A percentile compares a stretch with the other conserved stretches of the same genome.
phyloP scores from a whole-genome alignment of 2,113 vertebrate genomes.

The Acanthisitta chloris region DNA sequence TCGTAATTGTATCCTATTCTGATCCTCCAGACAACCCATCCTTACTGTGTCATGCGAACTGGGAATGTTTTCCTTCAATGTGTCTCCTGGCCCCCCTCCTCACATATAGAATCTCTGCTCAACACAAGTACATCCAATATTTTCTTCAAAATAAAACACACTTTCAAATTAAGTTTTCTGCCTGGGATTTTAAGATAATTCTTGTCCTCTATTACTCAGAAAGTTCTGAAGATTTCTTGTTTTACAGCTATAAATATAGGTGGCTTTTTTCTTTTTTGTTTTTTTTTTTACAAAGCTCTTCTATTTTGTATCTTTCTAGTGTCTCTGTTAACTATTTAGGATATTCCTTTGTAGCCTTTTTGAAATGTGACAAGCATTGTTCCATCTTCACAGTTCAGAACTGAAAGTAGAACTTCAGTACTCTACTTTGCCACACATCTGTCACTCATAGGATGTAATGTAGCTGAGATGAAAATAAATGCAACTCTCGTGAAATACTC shows the following conservation, averaged over 20 bases:
- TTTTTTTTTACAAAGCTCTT: background rate
- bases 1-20: background rate
- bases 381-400: background rate
- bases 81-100: background rate
- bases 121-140: background rate
- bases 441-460: background rate
- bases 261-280: background rate
- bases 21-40: background rate
- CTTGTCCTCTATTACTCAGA: background rate
- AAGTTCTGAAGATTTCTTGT: constrained; percentile 13
- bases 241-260: background rate
- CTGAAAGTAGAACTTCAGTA: constrained; percentile 5
- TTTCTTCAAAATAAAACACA: background rate
- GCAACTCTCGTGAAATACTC: background rate
- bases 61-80: background rate
- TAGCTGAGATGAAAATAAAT: constrained; percentile 12
- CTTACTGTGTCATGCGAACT: background rate
- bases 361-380: constrained; percentile 40
- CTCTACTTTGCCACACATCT: background rate
- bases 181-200: constrained; percentile 46
- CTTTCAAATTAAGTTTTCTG: background rate
- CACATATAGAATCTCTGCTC: background rate
- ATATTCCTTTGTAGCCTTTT: constrained; percentile 28
- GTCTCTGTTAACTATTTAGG: background rate
- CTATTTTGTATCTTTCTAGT: constrained; percentile 27